phyloP scores from a whole-genome alignment of 2,888 invertebrate species.

The Entomobrya multifasciata region DNA sequence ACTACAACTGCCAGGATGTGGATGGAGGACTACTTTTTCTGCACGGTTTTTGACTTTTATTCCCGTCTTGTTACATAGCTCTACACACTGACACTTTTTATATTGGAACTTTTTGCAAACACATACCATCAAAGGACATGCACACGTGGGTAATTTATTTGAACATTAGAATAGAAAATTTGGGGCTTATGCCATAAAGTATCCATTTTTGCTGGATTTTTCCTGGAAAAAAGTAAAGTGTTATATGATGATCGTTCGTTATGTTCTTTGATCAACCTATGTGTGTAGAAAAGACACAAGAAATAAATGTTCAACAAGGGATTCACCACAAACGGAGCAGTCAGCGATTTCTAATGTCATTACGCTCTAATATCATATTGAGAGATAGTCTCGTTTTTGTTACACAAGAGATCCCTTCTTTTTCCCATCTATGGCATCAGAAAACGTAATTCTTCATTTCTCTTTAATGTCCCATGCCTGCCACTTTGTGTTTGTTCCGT shows the following conservation, averaged over 20 bases:
- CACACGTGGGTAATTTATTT: conserved; percentile 31
- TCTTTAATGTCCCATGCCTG: background rate
- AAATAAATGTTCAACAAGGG: background rate
- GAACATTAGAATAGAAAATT: conserved; percentile 12
- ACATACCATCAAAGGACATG: too few species aligned
- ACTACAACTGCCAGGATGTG: too few species aligned
- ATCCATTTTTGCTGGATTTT: background rate
- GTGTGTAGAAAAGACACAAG: background rate
- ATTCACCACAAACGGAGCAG: background rate
- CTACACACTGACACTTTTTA: too few species aligned
- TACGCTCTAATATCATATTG: conserved; percentile 18
- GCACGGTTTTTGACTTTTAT: background rate
- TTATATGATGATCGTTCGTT: background rate
- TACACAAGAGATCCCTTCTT: background rate
- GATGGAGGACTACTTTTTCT: too few species aligned
- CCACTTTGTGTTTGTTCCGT: conserved; percentile 5
- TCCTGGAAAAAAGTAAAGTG: background rate
- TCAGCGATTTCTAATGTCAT: conserved; percentile 28
- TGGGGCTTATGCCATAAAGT: background rate
- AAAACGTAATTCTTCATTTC: conserved; percentile 22
- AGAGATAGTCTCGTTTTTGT: conserved; percentile 28
- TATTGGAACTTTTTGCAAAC: too few species aligned
- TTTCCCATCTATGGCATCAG: conserved; percentile 14
- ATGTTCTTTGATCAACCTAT: background rate
- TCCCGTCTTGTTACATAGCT: too few species aligned